Conservation (phyloP, 2,888 invertebrate species). For the Drosophila neonasuta region DNA sequence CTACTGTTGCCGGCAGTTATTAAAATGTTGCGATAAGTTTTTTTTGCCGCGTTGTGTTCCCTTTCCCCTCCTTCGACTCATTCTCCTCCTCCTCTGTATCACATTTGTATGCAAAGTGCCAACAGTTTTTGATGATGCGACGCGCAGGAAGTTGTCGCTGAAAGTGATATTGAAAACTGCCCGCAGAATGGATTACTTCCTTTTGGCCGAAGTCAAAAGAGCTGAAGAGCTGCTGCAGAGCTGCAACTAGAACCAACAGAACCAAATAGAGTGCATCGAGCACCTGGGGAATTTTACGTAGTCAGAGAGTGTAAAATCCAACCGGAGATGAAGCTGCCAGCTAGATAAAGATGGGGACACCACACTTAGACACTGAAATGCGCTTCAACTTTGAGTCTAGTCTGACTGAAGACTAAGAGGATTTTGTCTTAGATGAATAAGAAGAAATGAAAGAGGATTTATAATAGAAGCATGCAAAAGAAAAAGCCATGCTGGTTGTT, state of each 20-base stretch:
- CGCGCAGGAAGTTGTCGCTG: slow-evolving; percentile 75
- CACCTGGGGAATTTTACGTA: slow-evolving; percentile 24
- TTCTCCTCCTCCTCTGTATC: slow-evolving; percentile 16
- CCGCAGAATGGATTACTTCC: slow-evolving; percentile 77
- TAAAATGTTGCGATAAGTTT: slow-evolving; percentile 74
- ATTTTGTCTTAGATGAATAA: slow-evolving; percentile 20
- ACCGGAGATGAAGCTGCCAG: slow-evolving; percentile 47
- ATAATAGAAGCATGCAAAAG: slow-evolving; percentile 7
- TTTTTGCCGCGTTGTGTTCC: slow-evolving; percentile 31
- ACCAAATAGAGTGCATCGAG: slow-evolving; percentile 8
- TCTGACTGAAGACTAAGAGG: slow-evolving; percentile 33
- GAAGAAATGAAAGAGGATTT: slow-evolving; percentile 4
- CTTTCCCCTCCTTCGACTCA: slow-evolving; percentile 4
- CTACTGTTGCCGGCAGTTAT: slow-evolving; percentile 78
- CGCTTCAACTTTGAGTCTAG: slow-evolving; percentile 19
- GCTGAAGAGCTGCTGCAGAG: neutral
- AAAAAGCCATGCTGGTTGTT: neutral
- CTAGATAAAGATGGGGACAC: slow-evolving; percentile 5
- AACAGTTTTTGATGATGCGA: slow-evolving; percentile 70
- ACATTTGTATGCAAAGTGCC: slow-evolving; percentile 78
- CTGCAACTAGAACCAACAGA: neutral
- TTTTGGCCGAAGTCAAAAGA: slow-evolving; percentile 32
- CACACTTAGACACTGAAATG: slow-evolving; percentile 17
- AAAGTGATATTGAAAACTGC: slow-evolving; percentile 78
- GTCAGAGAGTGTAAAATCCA: slow-evolving; percentile 22